phyloP scores from a whole-genome alignment of 2,113 vertebrate genomes.

The Elephas maximus region DNA sequence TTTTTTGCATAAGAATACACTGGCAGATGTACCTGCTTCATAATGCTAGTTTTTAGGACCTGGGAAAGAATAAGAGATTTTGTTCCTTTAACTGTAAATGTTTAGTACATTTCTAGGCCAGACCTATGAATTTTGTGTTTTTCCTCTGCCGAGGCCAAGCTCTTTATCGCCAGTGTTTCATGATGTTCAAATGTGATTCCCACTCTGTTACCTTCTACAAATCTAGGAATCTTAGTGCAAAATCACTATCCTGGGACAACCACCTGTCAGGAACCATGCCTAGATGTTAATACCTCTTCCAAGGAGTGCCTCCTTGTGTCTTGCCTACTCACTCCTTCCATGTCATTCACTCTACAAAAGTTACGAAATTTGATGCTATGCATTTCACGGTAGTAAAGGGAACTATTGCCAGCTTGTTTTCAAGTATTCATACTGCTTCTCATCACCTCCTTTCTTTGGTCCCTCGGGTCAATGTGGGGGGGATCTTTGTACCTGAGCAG shows the following conservation, averaged over 20 bases:
- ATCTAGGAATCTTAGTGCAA: constrained; percentile 56
- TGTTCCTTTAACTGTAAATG: not conserved
- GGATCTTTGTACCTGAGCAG: constrained; percentile 14
- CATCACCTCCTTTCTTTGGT: constrained; percentile 28
- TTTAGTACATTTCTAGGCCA: constrained; percentile 10
- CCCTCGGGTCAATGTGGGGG: not conserved
- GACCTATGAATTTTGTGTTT: not conserved
- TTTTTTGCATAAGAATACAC: not conserved
- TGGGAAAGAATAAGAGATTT: constrained; percentile 40
- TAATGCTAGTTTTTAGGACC: constrained; percentile 43
- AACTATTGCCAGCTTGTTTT: constrained; percentile 48
- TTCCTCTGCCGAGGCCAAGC: not conserved
- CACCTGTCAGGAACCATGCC: constrained; percentile 61
- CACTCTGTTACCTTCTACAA: constrained; percentile 23
- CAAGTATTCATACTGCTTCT: constrained; percentile 43
- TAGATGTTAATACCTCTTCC: constrained; percentile 60
- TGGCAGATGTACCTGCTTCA: constrained; percentile 11
- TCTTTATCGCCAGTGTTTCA: not conserved
- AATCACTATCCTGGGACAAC: constrained; percentile 62
- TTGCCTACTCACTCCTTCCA: constrained; percentile 44
- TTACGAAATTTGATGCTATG: constrained; percentile 53
- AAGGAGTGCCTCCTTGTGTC: constrained; percentile 49
- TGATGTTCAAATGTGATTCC: constrained; percentile 53
- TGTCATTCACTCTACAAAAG: constrained; percentile 48
- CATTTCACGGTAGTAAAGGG: constrained; percentile 50